These are phyloP conservation scores for Virgularia gustaviana DNA, from an alignment of 92 coral and sea anemone species.

Conservation along the genomic window DNA sequence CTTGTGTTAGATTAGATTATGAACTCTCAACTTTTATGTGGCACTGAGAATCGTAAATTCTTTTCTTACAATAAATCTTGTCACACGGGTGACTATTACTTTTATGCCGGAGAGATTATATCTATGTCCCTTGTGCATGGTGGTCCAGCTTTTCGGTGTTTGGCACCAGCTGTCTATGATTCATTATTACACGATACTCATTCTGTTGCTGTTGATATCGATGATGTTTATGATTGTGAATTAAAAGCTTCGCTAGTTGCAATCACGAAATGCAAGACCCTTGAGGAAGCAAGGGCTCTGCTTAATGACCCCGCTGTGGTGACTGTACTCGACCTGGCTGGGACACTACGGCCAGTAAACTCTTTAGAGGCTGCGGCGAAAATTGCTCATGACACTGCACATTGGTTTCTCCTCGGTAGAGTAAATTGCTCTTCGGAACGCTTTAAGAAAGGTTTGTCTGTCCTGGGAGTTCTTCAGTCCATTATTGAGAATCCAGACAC, in stretches of 20 bases:
- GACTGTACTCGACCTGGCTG: conserved; percentile 47
- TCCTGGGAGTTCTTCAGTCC: conserved; percentile 52
- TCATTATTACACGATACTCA: background rate
- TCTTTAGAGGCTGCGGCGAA: conserved; percentile 49
- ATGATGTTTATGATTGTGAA: conserved; percentile 34
- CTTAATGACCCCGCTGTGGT: conserved; percentile 13
- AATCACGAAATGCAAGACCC: conserved; percentile 2
- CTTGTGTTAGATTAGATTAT: conserved; percentile 41
- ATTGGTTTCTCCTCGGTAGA: conserved; percentile 63
- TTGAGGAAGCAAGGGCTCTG: conserved; percentile 21
- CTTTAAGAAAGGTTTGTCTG: conserved; percentile 54
- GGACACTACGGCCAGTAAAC: conserved; percentile 54
- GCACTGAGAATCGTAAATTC: conserved; percentile 20
- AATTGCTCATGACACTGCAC: conserved; percentile 35
- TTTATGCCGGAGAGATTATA: conserved; percentile 27
- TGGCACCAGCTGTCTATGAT: background rate
- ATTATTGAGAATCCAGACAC: conserved; percentile 45
- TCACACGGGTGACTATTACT: conserved; percentile 15
- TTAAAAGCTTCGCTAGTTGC: conserved; percentile 3
- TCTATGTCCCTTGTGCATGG: conserved; percentile 40
- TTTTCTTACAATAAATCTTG: background rate
- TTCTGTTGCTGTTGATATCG: conserved; percentile 22
- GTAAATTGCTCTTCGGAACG: conserved; percentile 53
- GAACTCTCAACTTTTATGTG: conserved; percentile 43
- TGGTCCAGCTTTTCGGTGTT: conserved; percentile 26